Percentiles rank a stretch among this genome's conserved stretches.
These are phyloP conservation scores for Triplophysa rosa DNA, from an alignment of 2,113 vertebrate genomes.

Conservation along the genomic window DNA sequence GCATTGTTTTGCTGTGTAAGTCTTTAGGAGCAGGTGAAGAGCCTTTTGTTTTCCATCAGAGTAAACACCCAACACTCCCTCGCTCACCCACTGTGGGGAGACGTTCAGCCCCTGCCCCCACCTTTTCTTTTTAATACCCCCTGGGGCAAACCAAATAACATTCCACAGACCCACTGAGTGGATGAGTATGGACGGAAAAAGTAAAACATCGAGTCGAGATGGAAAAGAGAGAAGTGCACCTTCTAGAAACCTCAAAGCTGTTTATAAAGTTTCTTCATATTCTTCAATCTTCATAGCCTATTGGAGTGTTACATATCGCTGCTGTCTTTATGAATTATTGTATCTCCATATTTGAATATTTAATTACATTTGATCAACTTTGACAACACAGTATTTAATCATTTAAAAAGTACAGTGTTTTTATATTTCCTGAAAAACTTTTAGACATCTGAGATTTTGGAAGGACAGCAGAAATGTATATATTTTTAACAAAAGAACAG, in stretches of 20 bases:
- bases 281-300: too few relatives aligned
- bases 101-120: conserved; percentile 44
- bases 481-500: too few relatives aligned
- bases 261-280: background rate
- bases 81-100: conserved; percentile 61
- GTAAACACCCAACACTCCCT: conserved; percentile 61
- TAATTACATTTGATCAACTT: too few relatives aligned
- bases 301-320: too few relatives aligned
- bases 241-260: background rate
- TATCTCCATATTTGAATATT: too few relatives aligned
- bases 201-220: background rate
- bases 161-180: conserved; percentile 51
- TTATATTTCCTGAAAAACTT: too few relatives aligned
- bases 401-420: too few relatives aligned
- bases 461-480: too few relatives aligned
- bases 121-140: conserved; percentile 39
- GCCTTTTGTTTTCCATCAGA: conserved; percentile 62
- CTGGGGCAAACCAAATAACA: conserved; percentile 49
- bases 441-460: too few relatives aligned
- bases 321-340: too few relatives aligned
- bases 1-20: conserved; percentile 64
- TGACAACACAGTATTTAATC: too few relatives aligned
- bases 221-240: background rate
- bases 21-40: conserved; percentile 59
- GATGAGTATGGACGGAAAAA: conserved; percentile 7